Evolutionary conservation across 1,140 invertebrate species (phyloP), one percentile per base, ranked within the genome.

Genomic region (Hestina assimilis): DNA sequence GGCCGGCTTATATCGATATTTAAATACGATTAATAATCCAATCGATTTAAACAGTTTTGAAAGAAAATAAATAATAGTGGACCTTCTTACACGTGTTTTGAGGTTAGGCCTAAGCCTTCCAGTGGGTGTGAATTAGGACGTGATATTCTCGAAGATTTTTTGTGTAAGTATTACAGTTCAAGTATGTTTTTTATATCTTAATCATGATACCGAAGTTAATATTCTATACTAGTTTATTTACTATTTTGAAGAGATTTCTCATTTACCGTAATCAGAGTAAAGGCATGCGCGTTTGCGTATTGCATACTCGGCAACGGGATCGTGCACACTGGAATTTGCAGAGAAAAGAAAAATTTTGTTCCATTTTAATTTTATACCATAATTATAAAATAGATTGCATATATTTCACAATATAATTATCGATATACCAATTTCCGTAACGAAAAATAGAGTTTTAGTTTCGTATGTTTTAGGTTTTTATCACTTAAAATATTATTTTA

Each of bases 1-100:
- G 63, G 66, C 57, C 62, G 66, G 67, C 42, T 24, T 42, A 4
- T 6, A 14, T 17, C 24, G 43, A 38, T 38, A 23, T 24, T 14
- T 41, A 31, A 53, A 47, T 21, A 45, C 42, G 43, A 47, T 52
- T 38, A 55, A 55, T 35, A 26, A 20, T 45, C 24, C 2, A 47
- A 48, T 29, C 29, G 8, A 41, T 33, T 9, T n/a, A 46, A 46
- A 46, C 17, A 15, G 42, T 28, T 35, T 24, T n/a, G 33, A 46
- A 15, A 47, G 9, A 11, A 21, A 15, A 17, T 8, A 35, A 8
- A 23, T 8, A 50, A n/a, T 33, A 29, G 50, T 52, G 50, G 17
- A 46, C 41, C 19, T 19, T 19, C 2, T 4, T 17, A 19, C 33
- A 38, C 20, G 41, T 55, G 29, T 46, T 26, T 35, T 24, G 12